Evolutionary conservation across 2,797 vertebrate species (phyloP).

Genomic region (Masticophis lateralis): DNA sequence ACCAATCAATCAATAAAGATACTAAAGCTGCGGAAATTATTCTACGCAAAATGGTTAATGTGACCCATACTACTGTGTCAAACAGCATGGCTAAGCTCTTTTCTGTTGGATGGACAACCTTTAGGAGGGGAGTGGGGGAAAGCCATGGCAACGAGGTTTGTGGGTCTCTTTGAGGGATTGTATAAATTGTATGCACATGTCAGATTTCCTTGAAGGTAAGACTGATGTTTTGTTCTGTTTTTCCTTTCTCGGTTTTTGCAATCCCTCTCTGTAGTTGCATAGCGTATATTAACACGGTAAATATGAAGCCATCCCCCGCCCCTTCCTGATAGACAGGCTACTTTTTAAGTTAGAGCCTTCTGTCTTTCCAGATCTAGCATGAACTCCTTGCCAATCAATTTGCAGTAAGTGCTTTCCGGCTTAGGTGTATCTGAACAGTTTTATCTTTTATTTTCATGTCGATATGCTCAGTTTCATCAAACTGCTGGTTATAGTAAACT

Average conservation of each 20-base stretch:
- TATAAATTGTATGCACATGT: slow-evolving; percentile 74
- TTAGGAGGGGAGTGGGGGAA: slow-evolving; percentile 58
- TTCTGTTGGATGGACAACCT: not conserved
- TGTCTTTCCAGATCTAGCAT: slow-evolving; percentile 65
- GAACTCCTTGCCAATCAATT: slow-evolving; percentile 62
- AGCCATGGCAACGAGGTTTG: slow-evolving; percentile 62
- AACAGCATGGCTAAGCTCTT: slow-evolving; percentile 46
- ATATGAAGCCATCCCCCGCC: slow-evolving; percentile 44
- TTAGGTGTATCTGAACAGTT: slow-evolving; percentile 45
- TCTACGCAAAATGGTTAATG: slow-evolving; percentile 29
- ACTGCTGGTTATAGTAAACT: slow-evolving; percentile 54
- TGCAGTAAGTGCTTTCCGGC: slow-evolving; percentile 62
- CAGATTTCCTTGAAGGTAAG: slow-evolving; percentile 56
- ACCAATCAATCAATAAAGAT: not conserved
- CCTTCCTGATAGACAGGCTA: slow-evolving; percentile 45
- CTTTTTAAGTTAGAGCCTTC: slow-evolving; percentile 50
- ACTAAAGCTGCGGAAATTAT: slow-evolving; percentile 43
- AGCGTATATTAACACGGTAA: slow-evolving; percentile 54
- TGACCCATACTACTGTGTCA: slow-evolving; percentile 40
- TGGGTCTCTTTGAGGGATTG: slow-evolving; percentile 58
- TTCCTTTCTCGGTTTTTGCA: slow-evolving; percentile 53
- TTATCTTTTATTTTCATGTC: slow-evolving; percentile 54
- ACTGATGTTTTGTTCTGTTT: slow-evolving; percentile 57
- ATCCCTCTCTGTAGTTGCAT: slow-evolving; percentile 61
- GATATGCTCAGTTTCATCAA: slow-evolving; percentile 54